phyloP scores from a whole-genome alignment of 1,140 invertebrate species.

The Pteromalus puparum region DNA sequence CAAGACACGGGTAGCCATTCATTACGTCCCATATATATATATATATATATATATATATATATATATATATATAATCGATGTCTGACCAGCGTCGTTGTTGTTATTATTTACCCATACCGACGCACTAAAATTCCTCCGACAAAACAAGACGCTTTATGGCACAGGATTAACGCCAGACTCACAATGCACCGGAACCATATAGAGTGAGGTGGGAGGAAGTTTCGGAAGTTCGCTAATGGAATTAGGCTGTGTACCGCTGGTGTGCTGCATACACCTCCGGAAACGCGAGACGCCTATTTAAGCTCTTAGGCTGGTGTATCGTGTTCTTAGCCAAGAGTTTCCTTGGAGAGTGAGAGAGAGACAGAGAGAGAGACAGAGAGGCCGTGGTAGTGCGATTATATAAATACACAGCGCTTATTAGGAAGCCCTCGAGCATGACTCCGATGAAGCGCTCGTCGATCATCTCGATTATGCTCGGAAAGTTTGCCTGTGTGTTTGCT shows the following conservation, averaged over 20 bases:
- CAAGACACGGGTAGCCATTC: too few species aligned
- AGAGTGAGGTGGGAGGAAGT: slow-evolving; percentile 19
- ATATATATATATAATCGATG: too few species aligned
- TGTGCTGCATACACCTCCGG: slow-evolving; percentile 53
- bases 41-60: too few species aligned
- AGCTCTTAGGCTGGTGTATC: slow-evolving; percentile 38
- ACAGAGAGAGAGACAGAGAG: slow-evolving; percentile 22
- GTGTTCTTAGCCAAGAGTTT: slow-evolving; percentile 32
- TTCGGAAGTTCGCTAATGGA: slow-evolving; percentile 66
- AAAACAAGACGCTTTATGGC: too few species aligned
- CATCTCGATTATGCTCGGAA: background rate
- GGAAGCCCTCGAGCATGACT: background rate
- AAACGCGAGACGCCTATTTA: slow-evolving; percentile 56
- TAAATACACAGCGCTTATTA: background rate
- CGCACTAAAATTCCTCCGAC: too few species aligned
- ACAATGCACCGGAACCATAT: slow-evolving; percentile 10
- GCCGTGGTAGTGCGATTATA: slow-evolving; percentile 5
- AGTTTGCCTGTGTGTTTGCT: background rate
- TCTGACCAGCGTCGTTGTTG: too few species aligned
- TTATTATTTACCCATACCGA: too few species aligned
- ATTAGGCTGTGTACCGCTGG: slow-evolving; percentile 51
- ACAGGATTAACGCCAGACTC: slow-evolving; percentile 33
- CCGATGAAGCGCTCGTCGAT: background rate
- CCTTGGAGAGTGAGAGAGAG: background rate
- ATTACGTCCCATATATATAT: too few species aligned